A percentile compares a stretch with the other conserved stretches of the same genome.
phyloP scores from a whole-genome alignment of 2,797 vertebrate genomes.

The Petrocephalus schoutedeni region DNA sequence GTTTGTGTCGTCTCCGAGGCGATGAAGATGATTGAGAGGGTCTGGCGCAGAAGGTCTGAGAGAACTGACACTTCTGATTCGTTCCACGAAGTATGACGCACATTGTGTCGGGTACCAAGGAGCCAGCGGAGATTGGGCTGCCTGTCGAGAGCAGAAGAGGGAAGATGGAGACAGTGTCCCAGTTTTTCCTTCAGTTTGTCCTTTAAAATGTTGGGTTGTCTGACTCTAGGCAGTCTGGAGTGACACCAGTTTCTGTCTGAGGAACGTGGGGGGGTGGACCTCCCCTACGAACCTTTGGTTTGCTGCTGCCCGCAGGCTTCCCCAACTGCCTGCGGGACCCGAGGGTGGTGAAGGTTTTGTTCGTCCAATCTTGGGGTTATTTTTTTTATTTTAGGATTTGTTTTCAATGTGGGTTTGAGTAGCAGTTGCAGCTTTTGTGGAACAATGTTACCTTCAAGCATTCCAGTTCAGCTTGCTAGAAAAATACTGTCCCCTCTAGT shows the following conservation, averaged over 20 bases:
- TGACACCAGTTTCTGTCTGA: neutral
- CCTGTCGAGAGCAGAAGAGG: constrained; percentile 46
- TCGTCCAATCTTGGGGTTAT: constrained; percentile 44
- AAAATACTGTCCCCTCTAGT: constrained; percentile 55
- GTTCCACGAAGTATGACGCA: constrained; percentile 93
- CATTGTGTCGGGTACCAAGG: constrained; percentile 56
- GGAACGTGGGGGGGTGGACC: neutral
- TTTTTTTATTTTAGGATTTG: constrained; percentile 63
- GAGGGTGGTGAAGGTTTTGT: neutral
- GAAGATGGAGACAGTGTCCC: neutral
- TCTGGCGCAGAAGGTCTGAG: constrained; percentile 53
- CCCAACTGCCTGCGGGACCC: neutral
- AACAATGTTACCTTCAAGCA: constrained; percentile 51
- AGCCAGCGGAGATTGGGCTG: constrained; percentile 25
- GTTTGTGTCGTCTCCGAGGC: constrained; percentile 86
- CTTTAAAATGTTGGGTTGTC: constrained; percentile 9
- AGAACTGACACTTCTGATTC: constrained; percentile 52
- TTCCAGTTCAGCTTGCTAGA: constrained; percentile 59
- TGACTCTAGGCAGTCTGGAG: constrained; percentile 20
- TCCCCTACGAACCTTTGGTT: constrained; percentile 27
- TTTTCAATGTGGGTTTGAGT: constrained; percentile 54
- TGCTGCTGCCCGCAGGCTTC: constrained; percentile 38
- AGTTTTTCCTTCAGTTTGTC: neutral
- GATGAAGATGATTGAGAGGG: constrained; percentile 84
- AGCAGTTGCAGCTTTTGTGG: constrained; percentile 54